Conservation (phyloP, 2,797 vertebrate genomes). For the Cichlasoma orientale region DNA sequence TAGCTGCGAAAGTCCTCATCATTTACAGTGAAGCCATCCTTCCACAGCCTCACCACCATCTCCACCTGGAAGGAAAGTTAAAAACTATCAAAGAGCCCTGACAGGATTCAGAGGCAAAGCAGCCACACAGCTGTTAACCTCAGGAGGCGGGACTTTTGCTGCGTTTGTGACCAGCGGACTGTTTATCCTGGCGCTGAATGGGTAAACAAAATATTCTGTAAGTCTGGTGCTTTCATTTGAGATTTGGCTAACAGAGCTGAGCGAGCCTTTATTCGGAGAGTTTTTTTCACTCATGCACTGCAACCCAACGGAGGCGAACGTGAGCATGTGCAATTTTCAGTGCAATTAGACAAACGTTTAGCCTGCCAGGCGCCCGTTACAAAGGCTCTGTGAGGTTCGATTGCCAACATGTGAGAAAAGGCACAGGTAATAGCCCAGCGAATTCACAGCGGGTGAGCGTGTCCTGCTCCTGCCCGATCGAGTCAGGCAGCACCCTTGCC, state of each 20-base stretch:
- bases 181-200: neutral
- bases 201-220: neutral
- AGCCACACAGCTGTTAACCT: neutral
- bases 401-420: neutral
- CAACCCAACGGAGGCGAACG: accelerated
- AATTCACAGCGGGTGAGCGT: neutral
- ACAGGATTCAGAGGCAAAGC: neutral
- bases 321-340: neutral
- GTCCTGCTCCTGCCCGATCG: neutral
- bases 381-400: neutral
- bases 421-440: neutral
- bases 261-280: neutral
- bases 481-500: neutral
- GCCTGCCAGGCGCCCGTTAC: neutral
- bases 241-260: neutral
- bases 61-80: constrained; percentile 81
- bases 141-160: neutral
- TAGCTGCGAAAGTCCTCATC: constrained; percentile 91
- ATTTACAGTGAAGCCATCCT: constrained; percentile 95
- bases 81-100: neutral
- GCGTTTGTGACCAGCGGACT: neutral
- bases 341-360: neutral
- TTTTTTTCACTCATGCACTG: neutral
- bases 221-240: neutral
- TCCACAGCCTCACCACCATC: constrained; percentile 94